Conservation (phyloP, 2,888 invertebrate species). For the Acholoe squamosa region DNA sequence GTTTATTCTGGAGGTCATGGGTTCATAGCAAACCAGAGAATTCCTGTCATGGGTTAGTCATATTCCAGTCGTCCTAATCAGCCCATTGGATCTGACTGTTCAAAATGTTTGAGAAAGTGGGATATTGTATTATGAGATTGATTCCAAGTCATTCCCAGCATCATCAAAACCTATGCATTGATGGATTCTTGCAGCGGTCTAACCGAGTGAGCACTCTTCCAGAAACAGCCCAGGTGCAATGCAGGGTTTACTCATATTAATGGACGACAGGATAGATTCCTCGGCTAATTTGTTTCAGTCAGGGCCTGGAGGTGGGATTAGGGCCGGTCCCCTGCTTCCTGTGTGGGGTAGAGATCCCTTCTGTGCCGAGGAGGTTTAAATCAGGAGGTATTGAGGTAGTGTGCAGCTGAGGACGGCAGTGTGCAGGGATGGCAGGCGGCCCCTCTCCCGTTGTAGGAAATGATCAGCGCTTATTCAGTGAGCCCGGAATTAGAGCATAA, state of each 20-base stretch:
- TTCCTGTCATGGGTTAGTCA: no score
- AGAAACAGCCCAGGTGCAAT: no score
- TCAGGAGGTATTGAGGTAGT: background rate
- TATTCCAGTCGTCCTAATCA: no score
- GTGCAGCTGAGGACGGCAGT: background rate
- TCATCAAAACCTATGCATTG: no score
- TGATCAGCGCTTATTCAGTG: conserved; percentile 49
- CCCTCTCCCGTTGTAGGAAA: background rate
- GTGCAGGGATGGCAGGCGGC: background rate
- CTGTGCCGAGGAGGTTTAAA: background rate
- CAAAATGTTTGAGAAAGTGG: no score
- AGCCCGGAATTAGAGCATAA: conserved; percentile 26
- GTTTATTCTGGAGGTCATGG: no score
- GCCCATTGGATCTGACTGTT: no score
- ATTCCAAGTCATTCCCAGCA: no score
- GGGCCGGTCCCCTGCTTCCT: background rate
- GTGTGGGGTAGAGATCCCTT: background rate
- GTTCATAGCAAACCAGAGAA: no score
- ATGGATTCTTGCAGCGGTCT: no score
- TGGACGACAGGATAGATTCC: conserved; percentile 14
- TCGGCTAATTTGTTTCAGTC: conserved; percentile 18
- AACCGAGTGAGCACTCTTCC: no score
- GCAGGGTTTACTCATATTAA: conserved; percentile 1
- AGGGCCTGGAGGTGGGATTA: background rate
- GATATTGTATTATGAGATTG: no score